Evolutionary conservation across 2,888 invertebrate species (phyloP).

Genomic region (Eudemis profundana): DNA sequence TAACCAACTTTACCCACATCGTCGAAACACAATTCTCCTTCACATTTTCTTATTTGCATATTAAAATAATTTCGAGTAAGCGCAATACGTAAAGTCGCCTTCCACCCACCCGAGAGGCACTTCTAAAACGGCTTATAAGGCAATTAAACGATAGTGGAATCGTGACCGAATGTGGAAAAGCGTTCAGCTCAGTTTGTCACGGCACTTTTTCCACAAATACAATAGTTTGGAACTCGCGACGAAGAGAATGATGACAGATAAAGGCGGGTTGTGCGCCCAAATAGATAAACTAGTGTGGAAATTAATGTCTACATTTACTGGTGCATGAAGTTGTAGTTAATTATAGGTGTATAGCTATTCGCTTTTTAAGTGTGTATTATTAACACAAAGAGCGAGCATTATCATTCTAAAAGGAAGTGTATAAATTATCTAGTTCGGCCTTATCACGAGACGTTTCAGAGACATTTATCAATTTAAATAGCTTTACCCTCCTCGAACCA

Average conservation of each 20-base stretch:
- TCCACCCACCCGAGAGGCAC: constrained; percentile 59
- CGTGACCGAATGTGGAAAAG: constrained; percentile 58
- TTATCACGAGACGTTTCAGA: constrained; percentile 70
- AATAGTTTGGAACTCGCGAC: constrained; percentile 65
- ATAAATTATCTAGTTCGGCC: constrained; percentile 73
- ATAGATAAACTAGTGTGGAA: constrained; percentile 85
- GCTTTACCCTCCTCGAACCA: constrained; percentile 64
- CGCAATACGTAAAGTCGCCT: constrained; percentile 82
- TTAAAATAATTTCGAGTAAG: constrained; percentile 85
- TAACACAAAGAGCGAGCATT: constrained; percentile 81
- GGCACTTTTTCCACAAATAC: constrained; percentile 57
- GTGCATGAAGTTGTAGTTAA: constrained; percentile 85
- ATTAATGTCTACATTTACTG: constrained; percentile 86
- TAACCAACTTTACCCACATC: constrained; percentile 80
- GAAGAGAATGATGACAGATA: constrained; percentile 82
- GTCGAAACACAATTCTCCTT: constrained; percentile 82
- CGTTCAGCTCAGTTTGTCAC: constrained; percentile 60
- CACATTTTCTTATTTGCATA: constrained; percentile 85
- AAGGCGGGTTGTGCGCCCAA: constrained; percentile 84
- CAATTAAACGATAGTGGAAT: constrained; percentile 57
- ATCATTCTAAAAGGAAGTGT: constrained; percentile 80
- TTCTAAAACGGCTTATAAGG: constrained; percentile 62
- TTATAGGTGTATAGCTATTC: constrained; percentile 83
- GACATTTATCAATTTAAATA: constrained; percentile 76
- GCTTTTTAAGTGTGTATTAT: constrained; percentile 78